Conservation (phyloP, 2,797 vertebrate species). For the Poliocrania exsul region DNA sequence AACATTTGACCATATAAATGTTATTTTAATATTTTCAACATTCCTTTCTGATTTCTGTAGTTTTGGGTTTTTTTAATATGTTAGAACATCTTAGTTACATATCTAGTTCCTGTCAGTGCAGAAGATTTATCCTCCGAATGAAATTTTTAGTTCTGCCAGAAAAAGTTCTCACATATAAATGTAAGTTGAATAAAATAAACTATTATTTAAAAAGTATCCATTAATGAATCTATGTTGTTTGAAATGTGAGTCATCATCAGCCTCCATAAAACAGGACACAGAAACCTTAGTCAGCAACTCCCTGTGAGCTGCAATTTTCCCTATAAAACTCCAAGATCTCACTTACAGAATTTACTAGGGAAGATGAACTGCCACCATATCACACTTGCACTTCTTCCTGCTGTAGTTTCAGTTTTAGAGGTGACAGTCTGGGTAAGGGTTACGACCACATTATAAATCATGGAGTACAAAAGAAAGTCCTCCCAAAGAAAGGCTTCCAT, state of each 20-base stretch:
- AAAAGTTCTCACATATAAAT: not conserved
- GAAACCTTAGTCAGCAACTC: not conserved
- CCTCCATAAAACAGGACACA: not conserved
- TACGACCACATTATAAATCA: not conserved
- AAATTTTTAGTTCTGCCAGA: not conserved
- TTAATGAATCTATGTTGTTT: not conserved
- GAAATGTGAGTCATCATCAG: not conserved
- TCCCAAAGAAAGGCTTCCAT: not conserved
- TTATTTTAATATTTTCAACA: not conserved
- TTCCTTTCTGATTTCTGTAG: not conserved
- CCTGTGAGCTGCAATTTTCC: not conserved
- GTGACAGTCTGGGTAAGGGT: not conserved
- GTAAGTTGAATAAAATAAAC: not conserved
- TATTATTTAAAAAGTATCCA: not conserved
- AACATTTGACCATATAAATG: not conserved
- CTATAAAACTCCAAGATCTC: not conserved
- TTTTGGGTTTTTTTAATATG: not conserved
- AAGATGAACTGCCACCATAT: not conserved
- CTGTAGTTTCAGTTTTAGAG: not conserved
- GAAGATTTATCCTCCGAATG: not conserved
- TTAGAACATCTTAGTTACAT: not conserved
- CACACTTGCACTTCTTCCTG: not conserved
- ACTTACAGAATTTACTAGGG: not conserved
- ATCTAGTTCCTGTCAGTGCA: not conserved
- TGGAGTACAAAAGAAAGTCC: not conserved